Evolutionary conservation across 2,113 vertebrate species (phyloP), one percentile per base, ranked within the genome.

Genomic region (Phyllostomus hastatus): DNA sequence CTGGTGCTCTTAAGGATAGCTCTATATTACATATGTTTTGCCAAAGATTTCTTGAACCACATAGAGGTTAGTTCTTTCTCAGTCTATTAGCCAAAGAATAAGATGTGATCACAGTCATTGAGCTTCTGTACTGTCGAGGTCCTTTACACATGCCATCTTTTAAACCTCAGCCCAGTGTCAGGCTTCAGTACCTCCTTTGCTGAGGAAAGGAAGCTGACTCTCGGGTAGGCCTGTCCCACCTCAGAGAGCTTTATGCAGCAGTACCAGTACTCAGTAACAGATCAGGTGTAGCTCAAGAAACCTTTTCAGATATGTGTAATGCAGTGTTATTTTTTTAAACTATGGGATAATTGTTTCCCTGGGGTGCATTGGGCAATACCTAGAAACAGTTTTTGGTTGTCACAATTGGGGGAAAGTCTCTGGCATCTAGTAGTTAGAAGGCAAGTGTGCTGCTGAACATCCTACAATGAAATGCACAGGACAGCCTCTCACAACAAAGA

Each of bases 251-350:
- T 33, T 22, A 3, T 4, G 16, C 5, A 70, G 10, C 43, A 90
- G 24, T 88, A 50, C 14, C 41, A 64, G 1, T 20, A 24, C 33
- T 69, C 41, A 24, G 12, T 38, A 33, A 19, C 76, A 76, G 24
- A 59, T 20, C 2, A 72, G 20, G 2, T 24, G 20, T 6, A 69
- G 70, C 33, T 79, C 46, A 76, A 38, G 66, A 41, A 67, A 33
- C 1, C 1, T 5, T 52, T 48, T 20, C 33, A 76, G 75, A 17
- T 19, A 57, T 24, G 10, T 2, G 0, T 5, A 50, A 38, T 3
- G 7, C 10, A 28, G 41, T 24, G 11, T 69, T 88, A 24, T 64
- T 14, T 64, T 35, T n/a, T 43, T 72, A 33, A 88, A 70, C 59
- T n/a, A 0, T 43, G 61, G 14, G 26, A 26, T 20, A 48, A 20